Conservation (phyloP, 2,797 vertebrate species). For the Anguilla megastoma region DNA sequence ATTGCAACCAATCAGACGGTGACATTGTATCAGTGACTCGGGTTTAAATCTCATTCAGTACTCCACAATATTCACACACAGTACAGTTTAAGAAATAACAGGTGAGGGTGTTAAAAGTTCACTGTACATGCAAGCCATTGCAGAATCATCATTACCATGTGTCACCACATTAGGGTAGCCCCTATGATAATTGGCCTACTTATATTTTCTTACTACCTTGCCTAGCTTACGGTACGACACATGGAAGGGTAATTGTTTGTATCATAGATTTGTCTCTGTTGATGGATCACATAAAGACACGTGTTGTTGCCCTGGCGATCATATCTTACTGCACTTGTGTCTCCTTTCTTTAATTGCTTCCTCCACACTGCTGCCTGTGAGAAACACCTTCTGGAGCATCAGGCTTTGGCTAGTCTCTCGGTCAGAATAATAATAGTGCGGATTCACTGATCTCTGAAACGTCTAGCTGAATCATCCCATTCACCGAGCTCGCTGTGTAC, state of each 20-base stretch:
- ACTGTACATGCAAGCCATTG: too few relatives aligned
- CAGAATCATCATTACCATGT: too few relatives aligned
- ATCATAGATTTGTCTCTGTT: too few relatives aligned
- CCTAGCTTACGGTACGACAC: too few relatives aligned
- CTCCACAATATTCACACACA: background rate
- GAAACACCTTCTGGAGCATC: background rate
- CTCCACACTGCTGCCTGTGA: background rate
- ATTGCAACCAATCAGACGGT: background rate
- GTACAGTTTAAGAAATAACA: too few relatives aligned
- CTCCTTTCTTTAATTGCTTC: background rate
- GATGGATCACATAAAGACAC: too few relatives aligned
- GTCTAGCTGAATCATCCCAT: background rate
- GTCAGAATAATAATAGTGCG: background rate
- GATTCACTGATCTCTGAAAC: background rate
- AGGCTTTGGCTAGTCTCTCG: background rate
- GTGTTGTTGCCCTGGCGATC: background rate
- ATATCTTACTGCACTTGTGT: background rate
- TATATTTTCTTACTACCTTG: too few relatives aligned
- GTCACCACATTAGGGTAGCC: too few relatives aligned
- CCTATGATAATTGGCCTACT: too few relatives aligned
- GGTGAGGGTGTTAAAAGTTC: too few relatives aligned
- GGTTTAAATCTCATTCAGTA: background rate
- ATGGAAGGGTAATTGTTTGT: background rate
- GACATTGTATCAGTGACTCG: background rate
- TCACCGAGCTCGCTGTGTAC: background rate